Percentiles rank a stretch among this genome's conserved stretches.
Evolutionary conservation across 2,888 invertebrate species (phyloP).

Genomic region (Conchocele bisecta): DNA sequence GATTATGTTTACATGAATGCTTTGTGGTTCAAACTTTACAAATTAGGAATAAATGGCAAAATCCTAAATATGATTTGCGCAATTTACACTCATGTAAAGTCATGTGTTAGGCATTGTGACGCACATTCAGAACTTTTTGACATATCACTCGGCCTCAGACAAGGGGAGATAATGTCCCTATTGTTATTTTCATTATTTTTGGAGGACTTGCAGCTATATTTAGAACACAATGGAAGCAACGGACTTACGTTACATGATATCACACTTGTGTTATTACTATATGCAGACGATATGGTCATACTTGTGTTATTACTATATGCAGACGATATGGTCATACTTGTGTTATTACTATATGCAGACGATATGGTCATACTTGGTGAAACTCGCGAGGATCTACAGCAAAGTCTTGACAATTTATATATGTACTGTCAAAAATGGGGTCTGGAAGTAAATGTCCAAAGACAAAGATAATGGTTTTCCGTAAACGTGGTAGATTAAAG

Average conservation of each 20-base stretch:
- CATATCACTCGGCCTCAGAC: slow-evolving; percentile 7
- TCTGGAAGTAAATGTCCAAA: slow-evolving; percentile 17
- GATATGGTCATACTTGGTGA: slow-evolving; percentile 31
- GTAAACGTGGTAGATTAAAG: slow-evolving; percentile 1
- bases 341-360: slow-evolving; percentile 41
- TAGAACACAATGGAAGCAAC: slow-evolving; percentile 1
- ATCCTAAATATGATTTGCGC: slow-evolving; percentile 2
- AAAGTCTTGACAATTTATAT: neutral
- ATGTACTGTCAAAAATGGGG: slow-evolving; percentile 27
- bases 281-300: no score
- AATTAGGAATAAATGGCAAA: slow-evolving; percentile 14
- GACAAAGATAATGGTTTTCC: slow-evolving; percentile 22
- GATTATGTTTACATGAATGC: slow-evolving; percentile 25
- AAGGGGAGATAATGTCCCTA: slow-evolving; percentile 13
- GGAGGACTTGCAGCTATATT: slow-evolving; percentile 10
- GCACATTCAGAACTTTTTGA: slow-evolving; percentile 11
- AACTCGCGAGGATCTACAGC: slow-evolving; percentile 7
- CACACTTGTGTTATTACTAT: slow-evolving; percentile 10
- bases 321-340: no score
- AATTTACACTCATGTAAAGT: slow-evolving; percentile 10
- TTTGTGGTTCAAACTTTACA: slow-evolving; percentile 28
- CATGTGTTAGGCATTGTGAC: slow-evolving; percentile 4
- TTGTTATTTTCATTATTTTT: slow-evolving; percentile 9
- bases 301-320: no score
- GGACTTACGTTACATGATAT: slow-evolving; percentile 9